Evolutionary conservation across 2,888 invertebrate genomes (phyloP), one percentile per base, ranked within the genome.

Genomic region (Polietes domitor): DNA sequence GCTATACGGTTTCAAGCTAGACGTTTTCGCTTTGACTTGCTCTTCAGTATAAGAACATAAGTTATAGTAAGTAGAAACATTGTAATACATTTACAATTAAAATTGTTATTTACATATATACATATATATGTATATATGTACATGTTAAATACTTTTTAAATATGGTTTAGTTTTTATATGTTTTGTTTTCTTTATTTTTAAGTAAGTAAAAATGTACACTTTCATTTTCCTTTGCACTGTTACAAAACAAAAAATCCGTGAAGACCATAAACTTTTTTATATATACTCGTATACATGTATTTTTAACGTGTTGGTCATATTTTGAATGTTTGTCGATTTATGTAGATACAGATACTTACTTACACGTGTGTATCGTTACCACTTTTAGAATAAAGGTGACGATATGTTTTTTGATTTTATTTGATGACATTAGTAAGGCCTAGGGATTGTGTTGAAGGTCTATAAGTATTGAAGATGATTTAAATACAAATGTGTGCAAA

Each of bases 241-340:
- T 68, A 24, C 65, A 41, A 41, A 17, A 61, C 9, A 37, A 65
- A 37, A 65, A 75, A 76, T 81, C 84, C 76, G 10, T 63, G 75
- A 79, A 84, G 75, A 84, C 75, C 65, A 80, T 72, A 83, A 77
- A 80, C 47, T n/a, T 47, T 47, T 32, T 47, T 47, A 12, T 47
- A 47, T 47, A 12, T n/a, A 9, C 37, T 37, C 10, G n/a, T n/a
- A n/a, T n/a, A 32, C 9, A 32, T 32, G 32, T 32, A 47, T 65
- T 9, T 9, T 43, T 24, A 43, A 37, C 10, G 17, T n/a, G 24
- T 43, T 73, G 28, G n/a, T 53, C 47, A 32, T 32, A 32, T 37
- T 37, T 9, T 37, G 7, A 37, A 37, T 37, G 37, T 37, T 37
- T 37, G 12, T 12, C 43, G 53, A 17, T 70, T n/a, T n/a, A 50